These are phyloP conservation scores for Scaptomyza tumidula DNA, from an alignment of 2,888 invertebrate species.

Conservation along the genomic window DNA sequence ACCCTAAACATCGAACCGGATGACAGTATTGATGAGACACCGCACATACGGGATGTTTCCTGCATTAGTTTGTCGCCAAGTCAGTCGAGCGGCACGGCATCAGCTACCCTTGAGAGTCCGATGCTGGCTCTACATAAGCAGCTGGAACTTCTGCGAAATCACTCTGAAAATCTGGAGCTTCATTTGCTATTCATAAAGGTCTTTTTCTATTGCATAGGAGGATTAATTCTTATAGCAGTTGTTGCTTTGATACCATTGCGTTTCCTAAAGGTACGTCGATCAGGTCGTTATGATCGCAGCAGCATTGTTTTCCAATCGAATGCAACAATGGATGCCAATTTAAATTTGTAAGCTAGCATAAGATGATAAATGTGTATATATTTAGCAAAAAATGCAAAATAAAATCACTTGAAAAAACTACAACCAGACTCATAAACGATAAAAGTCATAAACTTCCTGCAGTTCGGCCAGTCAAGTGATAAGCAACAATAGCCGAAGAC, in stretches of 20 bases:
- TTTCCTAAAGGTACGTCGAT: conserved; percentile 63
- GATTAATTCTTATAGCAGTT: conserved; percentile 44
- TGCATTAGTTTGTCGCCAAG: conserved; percentile 64
- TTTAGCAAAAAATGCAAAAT: conserved; percentile 13
- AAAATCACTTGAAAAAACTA: not conserved
- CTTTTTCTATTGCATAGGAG: conserved; percentile 64
- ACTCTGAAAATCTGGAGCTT: conserved; percentile 75
- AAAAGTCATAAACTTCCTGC: conserved; percentile 42
- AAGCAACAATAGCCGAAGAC: conserved; percentile 48
- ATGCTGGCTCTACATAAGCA: conserved; percentile 61
- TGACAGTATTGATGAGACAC: conserved; percentile 70
- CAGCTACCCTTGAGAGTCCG: conserved; percentile 21
- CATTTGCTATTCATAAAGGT: conserved; percentile 77
- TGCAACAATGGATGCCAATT: conserved; percentile 79
- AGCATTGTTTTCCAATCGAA: conserved; percentile 83
- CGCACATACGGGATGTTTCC: conserved; percentile 83
- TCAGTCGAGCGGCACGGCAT: conserved; percentile 20
- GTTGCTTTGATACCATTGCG: conserved; percentile 49
- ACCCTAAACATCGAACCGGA: conserved; percentile 81
- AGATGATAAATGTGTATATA: not conserved
- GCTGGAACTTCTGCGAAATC: conserved; percentile 66
- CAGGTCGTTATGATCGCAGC: conserved; percentile 74
- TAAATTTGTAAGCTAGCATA: conserved; percentile 42
- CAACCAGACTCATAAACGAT: conserved; percentile 8
- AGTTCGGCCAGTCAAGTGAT: conserved; percentile 17